These are phyloP conservation scores for Champsocephalus gunnari DNA, from an alignment of 2,797 vertebrate species.

Conservation along the genomic window DNA sequence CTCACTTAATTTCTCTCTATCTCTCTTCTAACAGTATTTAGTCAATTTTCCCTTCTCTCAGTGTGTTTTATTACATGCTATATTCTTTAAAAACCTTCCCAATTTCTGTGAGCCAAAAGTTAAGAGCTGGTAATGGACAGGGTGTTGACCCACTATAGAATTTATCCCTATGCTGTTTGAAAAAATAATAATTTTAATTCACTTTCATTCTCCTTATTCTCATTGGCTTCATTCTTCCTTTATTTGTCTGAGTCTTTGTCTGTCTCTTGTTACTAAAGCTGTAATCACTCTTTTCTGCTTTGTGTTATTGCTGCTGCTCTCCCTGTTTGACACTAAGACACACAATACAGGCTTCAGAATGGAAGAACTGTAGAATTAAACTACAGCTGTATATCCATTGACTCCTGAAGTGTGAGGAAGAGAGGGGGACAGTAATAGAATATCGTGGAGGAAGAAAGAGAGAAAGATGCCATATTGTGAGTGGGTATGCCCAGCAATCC, in stretches of 20 bases:
- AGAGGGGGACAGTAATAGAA: constrained; percentile 75
- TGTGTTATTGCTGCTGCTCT: constrained; percentile 70
- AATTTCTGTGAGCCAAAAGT: constrained; percentile 78
- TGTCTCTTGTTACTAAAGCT: constrained; percentile 47
- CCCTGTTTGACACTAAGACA: constrained; percentile 67
- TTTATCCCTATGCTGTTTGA: constrained; percentile 68
- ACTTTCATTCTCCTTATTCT: constrained; percentile 79
- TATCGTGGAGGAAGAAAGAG: constrained; percentile 62
- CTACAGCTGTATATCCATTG: constrained; percentile 48
- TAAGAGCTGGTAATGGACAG: constrained; percentile 82
- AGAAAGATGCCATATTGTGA: constrained; percentile 74
- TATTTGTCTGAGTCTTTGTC: constrained; percentile 50
- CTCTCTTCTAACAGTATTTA: no score
- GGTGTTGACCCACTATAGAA: constrained; percentile 83
- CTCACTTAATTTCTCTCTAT: no score
- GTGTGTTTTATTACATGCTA: neutral
- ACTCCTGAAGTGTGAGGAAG: constrained; percentile 45
- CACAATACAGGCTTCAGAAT: constrained; percentile 67
- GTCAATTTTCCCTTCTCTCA: no score
- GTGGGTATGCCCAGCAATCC: constrained; percentile 79
- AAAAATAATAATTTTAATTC: constrained; percentile 83
- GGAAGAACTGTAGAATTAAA: constrained; percentile 62
- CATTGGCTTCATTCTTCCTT: constrained; percentile 35
- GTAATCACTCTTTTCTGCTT: constrained; percentile 80
- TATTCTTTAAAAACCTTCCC: constrained; percentile 15